Evolutionary conservation across 1,140 invertebrate species (phyloP).

Genomic region (Bombus vancouverensis): DNA sequence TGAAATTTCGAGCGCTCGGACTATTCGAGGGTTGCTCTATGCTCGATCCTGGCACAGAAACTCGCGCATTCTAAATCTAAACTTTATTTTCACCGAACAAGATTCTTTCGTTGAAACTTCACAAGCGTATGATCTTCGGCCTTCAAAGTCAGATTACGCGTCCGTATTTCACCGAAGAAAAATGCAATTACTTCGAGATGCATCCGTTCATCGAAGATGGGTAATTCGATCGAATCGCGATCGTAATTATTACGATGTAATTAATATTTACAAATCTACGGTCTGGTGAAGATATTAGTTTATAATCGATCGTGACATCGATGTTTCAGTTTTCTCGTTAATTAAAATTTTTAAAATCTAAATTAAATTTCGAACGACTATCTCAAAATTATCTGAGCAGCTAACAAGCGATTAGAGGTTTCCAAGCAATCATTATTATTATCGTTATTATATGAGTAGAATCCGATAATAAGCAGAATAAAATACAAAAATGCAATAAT

Average conservation of each 20-base stretch:
- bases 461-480: no score
- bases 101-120: constrained; percentile 2
- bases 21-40: constrained; percentile 5
- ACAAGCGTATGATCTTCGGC: not conserved
- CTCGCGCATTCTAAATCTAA: constrained; percentile 9
- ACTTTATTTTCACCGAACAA: not conserved
- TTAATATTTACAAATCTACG: not conserved
- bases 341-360: not conserved
- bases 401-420: no score
- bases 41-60: not conserved
- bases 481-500: no score
- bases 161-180: not conserved
- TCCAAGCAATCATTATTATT: no score
- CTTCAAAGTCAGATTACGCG: not conserved
- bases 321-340: not conserved
- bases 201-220: not conserved
- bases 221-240: not conserved
- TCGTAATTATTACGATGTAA: not conserved
- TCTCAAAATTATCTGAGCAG: no score
- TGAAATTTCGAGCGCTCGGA: constrained; percentile 8
- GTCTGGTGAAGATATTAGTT: not conserved
- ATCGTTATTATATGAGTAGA: no score
- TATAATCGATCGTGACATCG: not conserved
- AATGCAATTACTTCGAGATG: not conserved
- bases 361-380: no score